These are phyloP conservation scores for Seira musarum DNA, from an alignment of 2,888 invertebrate species.

Conservation along the genomic window DNA sequence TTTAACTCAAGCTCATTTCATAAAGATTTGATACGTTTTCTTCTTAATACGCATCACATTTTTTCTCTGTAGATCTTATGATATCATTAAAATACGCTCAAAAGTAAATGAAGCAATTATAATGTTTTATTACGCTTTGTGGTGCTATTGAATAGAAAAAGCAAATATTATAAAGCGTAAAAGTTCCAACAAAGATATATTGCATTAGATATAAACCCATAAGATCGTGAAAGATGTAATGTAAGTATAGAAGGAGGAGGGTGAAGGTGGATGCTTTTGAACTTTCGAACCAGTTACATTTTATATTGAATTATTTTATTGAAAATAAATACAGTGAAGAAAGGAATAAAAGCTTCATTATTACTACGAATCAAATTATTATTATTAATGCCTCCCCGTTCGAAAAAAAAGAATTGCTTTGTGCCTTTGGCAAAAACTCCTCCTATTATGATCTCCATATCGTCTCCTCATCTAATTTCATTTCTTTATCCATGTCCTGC, in stretches of 20 bases:
- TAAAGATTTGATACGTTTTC: not conserved
- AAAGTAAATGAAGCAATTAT: not conserved
- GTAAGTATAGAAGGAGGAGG: constrained; percentile 25
- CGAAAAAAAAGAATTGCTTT: not conserved
- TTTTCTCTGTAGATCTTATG: not conserved
- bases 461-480: not conserved
- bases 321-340: not conserved
- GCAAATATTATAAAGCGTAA: not conserved
- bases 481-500: not conserved
- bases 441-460: not conserved
- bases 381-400: not conserved
- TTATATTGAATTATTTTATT: constrained; percentile 29
- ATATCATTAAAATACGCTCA: not conserved
- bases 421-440: not conserved
- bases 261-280: constrained; percentile 6
- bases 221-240: constrained; percentile 16
- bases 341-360: not conserved
- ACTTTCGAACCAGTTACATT: constrained; percentile 30
- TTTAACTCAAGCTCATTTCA: not conserved
- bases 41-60: too few species aligned
- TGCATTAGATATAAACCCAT: too few species aligned
- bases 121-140: not conserved
- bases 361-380: not conserved
- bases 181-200: too few species aligned
- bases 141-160: not conserved